A percentile compares a stretch with the other conserved stretches of the same genome.
These are phyloP conservation scores for Platalea minor DNA, from an alignment of 2,797 vertebrate genomes.

Conservation along the genomic window DNA sequence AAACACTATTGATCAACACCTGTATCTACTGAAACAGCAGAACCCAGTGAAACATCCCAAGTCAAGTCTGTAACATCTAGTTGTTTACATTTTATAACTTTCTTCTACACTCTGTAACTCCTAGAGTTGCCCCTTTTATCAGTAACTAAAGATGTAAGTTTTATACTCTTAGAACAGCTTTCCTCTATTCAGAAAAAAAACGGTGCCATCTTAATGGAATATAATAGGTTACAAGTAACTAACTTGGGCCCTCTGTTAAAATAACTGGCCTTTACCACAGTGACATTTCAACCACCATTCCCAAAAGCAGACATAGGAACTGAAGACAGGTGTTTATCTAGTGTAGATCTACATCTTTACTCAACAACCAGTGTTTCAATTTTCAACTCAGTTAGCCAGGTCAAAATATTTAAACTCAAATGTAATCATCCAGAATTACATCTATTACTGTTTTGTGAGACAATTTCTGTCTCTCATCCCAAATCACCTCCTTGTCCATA, in stretches of 20 bases:
- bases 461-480: conserved; percentile 1
- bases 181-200: conserved; percentile 33
- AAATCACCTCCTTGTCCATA: neutral
- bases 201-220: conserved; percentile 33
- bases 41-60: neutral
- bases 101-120: neutral
- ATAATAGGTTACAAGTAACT: conserved; percentile 50
- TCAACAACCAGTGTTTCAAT: conserved; percentile 30
- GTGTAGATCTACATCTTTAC: conserved; percentile 8
- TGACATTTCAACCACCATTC: conserved; percentile 42
- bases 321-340: conserved; percentile 17
- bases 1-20: neutral
- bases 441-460: neutral
- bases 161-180: conserved; percentile 37
- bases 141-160: conserved; percentile 17
- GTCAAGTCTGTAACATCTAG: neutral
- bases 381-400: neutral
- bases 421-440: neutral
- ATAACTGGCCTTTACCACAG: conserved; percentile 32
- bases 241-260: conserved; percentile 43
- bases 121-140: conserved; percentile 6
- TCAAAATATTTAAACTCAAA: conserved; percentile 44
- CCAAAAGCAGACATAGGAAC: conserved; percentile 41
- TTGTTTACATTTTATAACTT: neutral
- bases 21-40: neutral